These are phyloP conservation scores for Pseudopleuronectes americanus DNA, from an alignment of 2,797 vertebrate species.

Conservation along the genomic window DNA sequence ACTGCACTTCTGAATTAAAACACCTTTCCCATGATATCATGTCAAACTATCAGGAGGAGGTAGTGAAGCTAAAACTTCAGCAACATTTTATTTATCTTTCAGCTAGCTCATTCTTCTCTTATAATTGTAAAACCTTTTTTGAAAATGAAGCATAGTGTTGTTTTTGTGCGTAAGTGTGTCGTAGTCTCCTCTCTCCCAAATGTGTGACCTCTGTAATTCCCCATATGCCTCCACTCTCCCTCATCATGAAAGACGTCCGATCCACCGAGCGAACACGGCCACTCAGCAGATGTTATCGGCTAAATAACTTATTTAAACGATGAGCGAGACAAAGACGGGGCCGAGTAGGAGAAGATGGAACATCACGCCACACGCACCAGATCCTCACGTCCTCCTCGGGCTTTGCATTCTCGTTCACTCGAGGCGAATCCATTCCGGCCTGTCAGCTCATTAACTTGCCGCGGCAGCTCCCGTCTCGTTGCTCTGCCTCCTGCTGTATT, in stretches of 20 bases:
- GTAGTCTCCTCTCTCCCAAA: constrained; percentile 7
- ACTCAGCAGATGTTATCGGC: constrained; percentile 61
- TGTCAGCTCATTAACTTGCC: constrained; percentile 59
- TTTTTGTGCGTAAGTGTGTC: not conserved
- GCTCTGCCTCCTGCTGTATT: constrained; percentile 37
- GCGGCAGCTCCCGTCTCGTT: constrained; percentile 34
- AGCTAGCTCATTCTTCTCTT: too few relatives aligned
- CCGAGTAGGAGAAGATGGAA: constrained; percentile 29
- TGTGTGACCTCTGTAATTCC: constrained; percentile 16
- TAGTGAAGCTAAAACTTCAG: too few relatives aligned
- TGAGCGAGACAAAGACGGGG: constrained; percentile 47
- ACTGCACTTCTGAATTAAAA: too few relatives aligned
- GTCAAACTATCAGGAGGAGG: too few relatives aligned
- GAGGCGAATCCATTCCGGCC: constrained; percentile 37
- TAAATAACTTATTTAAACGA: constrained; percentile 68
- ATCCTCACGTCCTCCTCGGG: not conserved
- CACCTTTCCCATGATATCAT: too few relatives aligned
- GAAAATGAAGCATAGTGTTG: too few relatives aligned
- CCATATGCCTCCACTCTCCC: constrained; percentile 8
- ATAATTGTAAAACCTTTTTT: too few relatives aligned
- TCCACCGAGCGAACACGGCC: constrained; percentile 53
- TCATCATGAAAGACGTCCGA: constrained; percentile 35
- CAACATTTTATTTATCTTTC: too few relatives aligned
- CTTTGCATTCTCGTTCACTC: constrained; percentile 13
- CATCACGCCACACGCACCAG: constrained; percentile 21